Evolutionary conservation across 2,888 invertebrate genomes (phyloP).

Genomic region (Nemotelus nigrinus): DNA sequence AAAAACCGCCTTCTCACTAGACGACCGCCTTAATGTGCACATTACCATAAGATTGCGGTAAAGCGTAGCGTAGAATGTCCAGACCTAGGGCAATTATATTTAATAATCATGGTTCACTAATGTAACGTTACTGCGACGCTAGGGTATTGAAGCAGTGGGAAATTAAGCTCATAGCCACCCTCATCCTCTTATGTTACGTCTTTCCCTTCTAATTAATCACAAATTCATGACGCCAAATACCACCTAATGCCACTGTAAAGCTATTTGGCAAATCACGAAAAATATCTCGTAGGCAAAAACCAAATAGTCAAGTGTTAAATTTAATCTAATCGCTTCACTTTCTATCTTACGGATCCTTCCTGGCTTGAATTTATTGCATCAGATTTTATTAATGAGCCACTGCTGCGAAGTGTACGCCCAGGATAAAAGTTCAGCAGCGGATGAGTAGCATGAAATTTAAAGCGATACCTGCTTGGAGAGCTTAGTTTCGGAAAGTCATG

Average conservation of each 20-base stretch:
- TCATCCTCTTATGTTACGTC: not conserved
- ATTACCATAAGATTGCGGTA: too few species aligned
- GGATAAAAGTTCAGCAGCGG: not conserved
- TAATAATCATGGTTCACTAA: too few species aligned
- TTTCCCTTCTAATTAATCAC: conserved; percentile 28
- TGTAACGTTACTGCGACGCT: too few species aligned
- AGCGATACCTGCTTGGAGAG: conserved; percentile 6
- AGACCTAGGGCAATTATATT: too few species aligned
- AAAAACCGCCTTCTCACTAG: too few species aligned
- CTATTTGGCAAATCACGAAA: not conserved
- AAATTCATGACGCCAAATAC: not conserved
- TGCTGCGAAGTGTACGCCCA: not conserved
- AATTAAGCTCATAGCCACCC: conserved; percentile 2
- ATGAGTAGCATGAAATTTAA: not conserved
- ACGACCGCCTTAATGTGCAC: too few species aligned
- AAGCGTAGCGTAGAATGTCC: too few species aligned
- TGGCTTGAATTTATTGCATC: conserved; percentile 33
- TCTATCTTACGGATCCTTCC: conserved; percentile 23
- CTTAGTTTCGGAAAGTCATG: not conserved
- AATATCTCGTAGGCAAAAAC: not conserved
- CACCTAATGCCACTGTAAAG: not conserved
- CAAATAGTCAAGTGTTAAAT: not conserved
- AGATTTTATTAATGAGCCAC: conserved; percentile 33
- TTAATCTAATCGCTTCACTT: conserved; percentile 31
- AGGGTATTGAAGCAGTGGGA: not conserved